These are phyloP conservation scores for Branchellion lobata DNA, from an alignment of 2,888 invertebrate species.

Conservation along the genomic window DNA sequence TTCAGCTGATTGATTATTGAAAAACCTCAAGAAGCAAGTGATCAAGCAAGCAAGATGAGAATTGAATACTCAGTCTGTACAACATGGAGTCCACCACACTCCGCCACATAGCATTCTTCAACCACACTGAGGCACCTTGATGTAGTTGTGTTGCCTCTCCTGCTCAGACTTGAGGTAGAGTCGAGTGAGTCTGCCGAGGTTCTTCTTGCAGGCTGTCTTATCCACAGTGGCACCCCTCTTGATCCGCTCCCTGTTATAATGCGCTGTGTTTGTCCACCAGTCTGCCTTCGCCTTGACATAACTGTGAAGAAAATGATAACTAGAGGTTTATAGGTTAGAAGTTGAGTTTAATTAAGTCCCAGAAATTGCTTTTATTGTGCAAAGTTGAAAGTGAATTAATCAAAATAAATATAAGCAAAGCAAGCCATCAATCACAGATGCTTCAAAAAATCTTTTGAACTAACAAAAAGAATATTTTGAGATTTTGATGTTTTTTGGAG, in stretches of 20 bases:
- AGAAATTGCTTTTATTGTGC: background rate
- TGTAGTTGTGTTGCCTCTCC: slow-evolving; percentile 96
- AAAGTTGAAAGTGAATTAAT: no score
- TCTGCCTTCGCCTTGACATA: slow-evolving; percentile 99
- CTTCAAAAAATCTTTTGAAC: no score
- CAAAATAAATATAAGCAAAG: no score
- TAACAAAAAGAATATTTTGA: no score
- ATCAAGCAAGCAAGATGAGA: no score
- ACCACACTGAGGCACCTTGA: no score
- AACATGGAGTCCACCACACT: no score
- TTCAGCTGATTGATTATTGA: background rate
- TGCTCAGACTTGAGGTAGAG: slow-evolving; percentile 95
- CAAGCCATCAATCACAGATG: no score
- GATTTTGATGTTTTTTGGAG: no score
- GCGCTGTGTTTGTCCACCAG: slow-evolving; percentile 99
- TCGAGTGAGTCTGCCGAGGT: slow-evolving; percentile 92
- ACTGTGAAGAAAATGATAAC: background rate
- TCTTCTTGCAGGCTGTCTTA: slow-evolving; percentile 99
- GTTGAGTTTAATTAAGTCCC: background rate
- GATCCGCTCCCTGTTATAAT: slow-evolving; percentile 97
- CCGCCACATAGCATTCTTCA: no score
- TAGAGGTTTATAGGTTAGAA: background rate
- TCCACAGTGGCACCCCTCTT: slow-evolving; percentile 99
- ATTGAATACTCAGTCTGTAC: no score
- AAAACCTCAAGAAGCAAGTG: background rate